Percentiles rank a stretch among this genome's conserved stretches.
These are phyloP conservation scores for Odobenus rosmarus DNA, from an alignment of 2,113 vertebrate species.

Conservation along the genomic window DNA sequence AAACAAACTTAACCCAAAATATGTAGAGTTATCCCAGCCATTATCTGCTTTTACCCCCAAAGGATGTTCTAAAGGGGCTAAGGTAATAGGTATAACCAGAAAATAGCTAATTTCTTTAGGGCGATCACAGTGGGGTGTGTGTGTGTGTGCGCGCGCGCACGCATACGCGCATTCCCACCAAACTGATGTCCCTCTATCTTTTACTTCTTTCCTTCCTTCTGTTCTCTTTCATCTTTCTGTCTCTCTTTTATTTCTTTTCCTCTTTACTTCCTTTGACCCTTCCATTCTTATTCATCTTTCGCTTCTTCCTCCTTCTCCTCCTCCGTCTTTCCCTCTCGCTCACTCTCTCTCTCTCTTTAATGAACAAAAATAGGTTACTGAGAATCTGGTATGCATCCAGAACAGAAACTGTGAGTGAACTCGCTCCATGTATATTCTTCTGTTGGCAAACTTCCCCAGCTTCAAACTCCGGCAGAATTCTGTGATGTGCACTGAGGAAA, in stretches of 20 bases:
- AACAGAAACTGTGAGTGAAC: not conserved
- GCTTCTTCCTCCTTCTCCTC: not conserved
- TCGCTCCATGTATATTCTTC: not conserved
- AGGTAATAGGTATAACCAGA: not conserved
- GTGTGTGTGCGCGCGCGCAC: fast-evolving
- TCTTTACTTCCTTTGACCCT: not conserved
- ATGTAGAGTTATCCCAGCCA: not conserved
- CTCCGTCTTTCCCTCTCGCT: too few relatives aligned
- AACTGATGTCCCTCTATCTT: not conserved
- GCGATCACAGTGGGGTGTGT: not conserved
- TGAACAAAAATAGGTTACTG: not conserved
- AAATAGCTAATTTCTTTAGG: not conserved
- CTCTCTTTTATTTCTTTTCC: not conserved
- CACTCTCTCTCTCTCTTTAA: not conserved
- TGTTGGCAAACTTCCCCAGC: not conserved
- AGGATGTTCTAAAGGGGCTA: not conserved
- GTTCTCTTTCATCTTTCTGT: not conserved
- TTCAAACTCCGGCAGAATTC: not conserved
- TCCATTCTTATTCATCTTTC: not conserved
- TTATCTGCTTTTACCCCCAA: not conserved
- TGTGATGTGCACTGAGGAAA: not conserved
- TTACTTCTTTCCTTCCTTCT: not conserved
- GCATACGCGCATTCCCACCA: not conserved
- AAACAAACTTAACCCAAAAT: not conserved
- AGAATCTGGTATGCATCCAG: not conserved